Conservation (phyloP, 2,113 vertebrate genomes). For the Choloepus hoffmanni region DNA sequence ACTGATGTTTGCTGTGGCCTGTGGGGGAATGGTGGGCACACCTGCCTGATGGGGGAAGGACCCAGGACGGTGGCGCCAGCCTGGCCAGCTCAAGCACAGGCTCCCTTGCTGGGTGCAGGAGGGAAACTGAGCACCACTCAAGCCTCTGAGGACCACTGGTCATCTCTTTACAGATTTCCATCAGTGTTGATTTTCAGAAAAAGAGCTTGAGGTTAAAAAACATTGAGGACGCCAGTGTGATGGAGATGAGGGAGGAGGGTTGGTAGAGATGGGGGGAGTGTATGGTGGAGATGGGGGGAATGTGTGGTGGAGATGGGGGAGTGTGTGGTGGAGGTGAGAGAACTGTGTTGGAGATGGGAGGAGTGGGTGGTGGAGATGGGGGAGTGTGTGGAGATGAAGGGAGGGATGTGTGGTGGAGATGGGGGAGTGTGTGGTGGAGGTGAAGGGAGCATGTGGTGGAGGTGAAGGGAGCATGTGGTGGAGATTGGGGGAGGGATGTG, state of each 20-base stretch:
- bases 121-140: neutral
- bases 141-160: neutral
- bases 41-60: neutral
- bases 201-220: neutral
- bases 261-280: accelerated
- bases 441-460: neutral
- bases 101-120: neutral
- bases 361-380: neutral
- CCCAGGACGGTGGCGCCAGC: neutral
- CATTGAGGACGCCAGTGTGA: neutral
- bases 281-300: neutral
- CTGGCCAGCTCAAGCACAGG: neutral
- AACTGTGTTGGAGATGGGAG: no score
- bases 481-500: neutral
- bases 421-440: neutral
- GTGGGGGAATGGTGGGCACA: neutral
- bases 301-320: no score
- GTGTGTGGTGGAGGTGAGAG: neutral
- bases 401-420: neutral
- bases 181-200: neutral
- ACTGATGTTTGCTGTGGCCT: slow-evolving; percentile 1
- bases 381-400: neutral
- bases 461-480: neutral
- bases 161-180: neutral
- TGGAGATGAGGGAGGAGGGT: neutral